These are phyloP conservation scores for Lamellibrachia satsuma DNA, from an alignment of 2,888 invertebrate species.

Conservation along the genomic window DNA sequence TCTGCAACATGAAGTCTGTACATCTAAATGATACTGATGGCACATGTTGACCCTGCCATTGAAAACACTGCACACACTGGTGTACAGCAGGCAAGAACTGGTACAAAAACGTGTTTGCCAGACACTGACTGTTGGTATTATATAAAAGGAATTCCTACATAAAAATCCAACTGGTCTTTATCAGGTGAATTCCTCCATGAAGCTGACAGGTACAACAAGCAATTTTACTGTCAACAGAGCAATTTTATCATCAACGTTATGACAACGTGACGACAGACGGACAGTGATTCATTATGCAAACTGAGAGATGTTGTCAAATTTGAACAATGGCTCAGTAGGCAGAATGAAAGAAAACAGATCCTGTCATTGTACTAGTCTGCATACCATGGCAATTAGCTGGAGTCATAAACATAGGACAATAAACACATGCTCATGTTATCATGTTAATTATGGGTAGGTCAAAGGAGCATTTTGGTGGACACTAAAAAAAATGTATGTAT, in stretches of 20 bases:
- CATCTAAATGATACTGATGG: too few relatives aligned
- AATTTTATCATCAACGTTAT: neutral
- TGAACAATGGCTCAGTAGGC: neutral
- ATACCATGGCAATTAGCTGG: neutral
- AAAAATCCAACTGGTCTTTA: neutral
- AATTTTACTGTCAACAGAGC: neutral
- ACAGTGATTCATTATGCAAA: neutral
- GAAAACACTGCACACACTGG: neutral
- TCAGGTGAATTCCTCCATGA: neutral
- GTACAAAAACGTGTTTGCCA: neutral
- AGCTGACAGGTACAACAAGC: neutral
- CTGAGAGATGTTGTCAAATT: neutral
- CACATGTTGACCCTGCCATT: neutral
- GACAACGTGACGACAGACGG: neutral
- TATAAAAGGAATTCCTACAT: neutral
- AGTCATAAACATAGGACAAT: neutral
- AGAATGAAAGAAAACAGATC: slow-evolving; percentile 1
- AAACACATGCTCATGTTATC: neutral
- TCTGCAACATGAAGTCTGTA: too few relatives aligned
- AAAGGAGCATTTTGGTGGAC: slow-evolving; percentile 2
- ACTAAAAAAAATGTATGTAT: neutral
- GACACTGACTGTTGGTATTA: neutral
- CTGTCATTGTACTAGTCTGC: neutral
- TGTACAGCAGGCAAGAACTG: neutral
- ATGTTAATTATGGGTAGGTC: neutral